These are phyloP conservation scores for Anarsia innoxiella DNA, from an alignment of 2,888 invertebrate species.

Conservation along the genomic window DNA sequence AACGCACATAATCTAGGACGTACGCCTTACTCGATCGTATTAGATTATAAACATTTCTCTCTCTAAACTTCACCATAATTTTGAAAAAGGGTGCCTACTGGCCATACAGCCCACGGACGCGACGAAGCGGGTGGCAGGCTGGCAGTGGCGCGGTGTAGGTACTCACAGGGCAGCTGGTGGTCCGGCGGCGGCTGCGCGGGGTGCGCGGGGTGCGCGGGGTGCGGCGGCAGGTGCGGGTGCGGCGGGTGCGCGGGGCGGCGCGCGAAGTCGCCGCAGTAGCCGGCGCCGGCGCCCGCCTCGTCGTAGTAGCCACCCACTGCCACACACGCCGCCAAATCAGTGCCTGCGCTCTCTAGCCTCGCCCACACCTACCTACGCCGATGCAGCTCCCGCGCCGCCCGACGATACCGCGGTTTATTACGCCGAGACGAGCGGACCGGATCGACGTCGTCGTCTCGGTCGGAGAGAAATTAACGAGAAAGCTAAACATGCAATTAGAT, in stretches of 20 bases:
- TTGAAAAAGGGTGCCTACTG: too few species aligned
- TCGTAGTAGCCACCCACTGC: constrained; percentile 73
- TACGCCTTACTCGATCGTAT: too few species aligned
- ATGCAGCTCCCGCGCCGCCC: constrained; percentile 13
- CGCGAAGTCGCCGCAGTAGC: constrained; percentile 61
- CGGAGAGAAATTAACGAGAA: constrained; percentile 31
- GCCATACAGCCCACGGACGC: not conserved
- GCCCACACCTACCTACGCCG: constrained; percentile 49
- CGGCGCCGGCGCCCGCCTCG: constrained; percentile 46
- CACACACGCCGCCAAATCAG: constrained; percentile 61
- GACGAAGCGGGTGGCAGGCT: constrained; percentile 12
- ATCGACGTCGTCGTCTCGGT: constrained; percentile 1
- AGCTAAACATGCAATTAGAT: constrained; percentile 64
- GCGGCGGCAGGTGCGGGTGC: constrained; percentile 28
- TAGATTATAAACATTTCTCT: too few species aligned
- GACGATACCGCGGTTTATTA: constrained; percentile 4
- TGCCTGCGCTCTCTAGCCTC: constrained; percentile 14
- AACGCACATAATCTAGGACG: too few species aligned
- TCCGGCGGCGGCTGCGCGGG: constrained; percentile 37
- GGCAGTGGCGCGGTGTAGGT: too few species aligned
- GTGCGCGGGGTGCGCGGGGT: constrained; percentile 37
- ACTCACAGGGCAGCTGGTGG: constrained; percentile 59
- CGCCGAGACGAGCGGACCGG: not conserved
- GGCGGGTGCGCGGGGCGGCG: constrained; percentile 41
- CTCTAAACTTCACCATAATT: too few species aligned